Conservation (phyloP, 2,113 vertebrate species). For the Pollachius pollachius region DNA sequence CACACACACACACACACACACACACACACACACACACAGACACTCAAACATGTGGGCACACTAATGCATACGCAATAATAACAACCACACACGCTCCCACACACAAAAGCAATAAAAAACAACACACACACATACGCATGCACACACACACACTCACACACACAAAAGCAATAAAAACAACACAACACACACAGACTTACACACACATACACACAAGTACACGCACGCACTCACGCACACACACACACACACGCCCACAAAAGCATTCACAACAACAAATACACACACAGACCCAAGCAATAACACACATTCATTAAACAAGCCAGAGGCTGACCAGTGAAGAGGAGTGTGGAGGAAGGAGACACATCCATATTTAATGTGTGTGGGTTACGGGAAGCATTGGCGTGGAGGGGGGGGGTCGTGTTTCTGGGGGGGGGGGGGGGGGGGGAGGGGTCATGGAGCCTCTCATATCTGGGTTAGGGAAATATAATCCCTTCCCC, state of each 20-base stretch:
- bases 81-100: slow-evolving; percentile 9
- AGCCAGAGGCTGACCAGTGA: too few relatives aligned
- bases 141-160: slow-evolving; percentile 13
- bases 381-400: too few relatives aligned
- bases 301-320: not conserved
- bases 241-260: not conserved
- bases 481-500: too few relatives aligned
- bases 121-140: slow-evolving; percentile 31
- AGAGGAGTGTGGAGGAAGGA: too few relatives aligned
- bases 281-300: not conserved
- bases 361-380: too few relatives aligned
- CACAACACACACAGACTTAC: slow-evolving; percentile 17
- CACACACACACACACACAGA: slow-evolving; percentile 35
- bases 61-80: slow-evolving; percentile 8
- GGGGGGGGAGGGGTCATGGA: too few relatives aligned
- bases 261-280: not conserved
- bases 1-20: slow-evolving; percentile 17
- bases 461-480: too few relatives aligned
- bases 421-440: too few relatives aligned
- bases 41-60: not conserved
- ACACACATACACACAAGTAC: slow-evolving; percentile 34
- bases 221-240: not conserved
- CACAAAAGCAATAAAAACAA: slow-evolving; percentile 26
- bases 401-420: too few relatives aligned
- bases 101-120: slow-evolving; percentile 12